These are phyloP conservation scores for Drosophila pseudoobscura DNA, from an alignment of 1,140 invertebrate species.

Conservation along the genomic window DNA sequence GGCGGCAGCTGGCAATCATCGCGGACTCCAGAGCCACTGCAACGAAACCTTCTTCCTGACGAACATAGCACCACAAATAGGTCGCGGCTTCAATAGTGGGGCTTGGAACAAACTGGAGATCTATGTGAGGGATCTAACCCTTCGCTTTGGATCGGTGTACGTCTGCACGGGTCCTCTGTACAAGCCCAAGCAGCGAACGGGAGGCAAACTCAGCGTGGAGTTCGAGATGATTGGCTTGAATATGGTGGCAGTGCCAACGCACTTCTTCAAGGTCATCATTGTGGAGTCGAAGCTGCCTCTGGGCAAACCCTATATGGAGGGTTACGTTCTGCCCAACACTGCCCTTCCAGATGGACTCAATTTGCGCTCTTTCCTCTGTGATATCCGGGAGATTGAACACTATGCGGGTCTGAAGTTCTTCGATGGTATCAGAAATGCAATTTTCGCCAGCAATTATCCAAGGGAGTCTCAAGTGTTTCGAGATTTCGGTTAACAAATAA, in stretches of 20 bases:
- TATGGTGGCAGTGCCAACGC: conserved; percentile 98
- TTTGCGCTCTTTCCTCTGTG: conserved; percentile 90
- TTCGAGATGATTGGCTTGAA: conserved; percentile 98
- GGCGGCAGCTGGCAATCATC: conserved; percentile 98
- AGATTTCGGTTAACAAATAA: conserved; percentile 27
- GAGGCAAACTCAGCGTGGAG: conserved; percentile 95
- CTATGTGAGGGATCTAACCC: conserved; percentile 87
- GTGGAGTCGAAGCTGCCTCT: conserved; percentile 87
- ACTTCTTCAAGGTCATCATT: conserved; percentile 98
- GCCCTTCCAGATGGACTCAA: conserved; percentile 89
- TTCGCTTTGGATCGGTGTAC: conserved; percentile 93
- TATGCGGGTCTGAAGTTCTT: conserved; percentile 96
- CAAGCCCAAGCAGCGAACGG: conserved; percentile 90
- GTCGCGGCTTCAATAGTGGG: conserved; percentile 96
- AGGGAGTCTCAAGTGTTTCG: conserved; percentile 63
- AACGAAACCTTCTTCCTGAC: conserved; percentile 95
- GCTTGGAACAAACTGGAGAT: conserved; percentile 90
- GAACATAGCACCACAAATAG: conserved; percentile 99
- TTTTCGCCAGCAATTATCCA: conserved; percentile 82
- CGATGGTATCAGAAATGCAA: conserved; percentile 86
- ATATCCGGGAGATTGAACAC: conserved; percentile 94
- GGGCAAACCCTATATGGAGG: conserved; percentile 93
- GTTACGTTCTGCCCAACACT: conserved; percentile 96
- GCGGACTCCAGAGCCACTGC: conserved; percentile 89
- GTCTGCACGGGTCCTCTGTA: conserved; percentile 98